These are phyloP conservation scores for Anguilla anguilla DNA, from an alignment of 2,797 vertebrate genomes.

Conservation along the genomic window DNA sequence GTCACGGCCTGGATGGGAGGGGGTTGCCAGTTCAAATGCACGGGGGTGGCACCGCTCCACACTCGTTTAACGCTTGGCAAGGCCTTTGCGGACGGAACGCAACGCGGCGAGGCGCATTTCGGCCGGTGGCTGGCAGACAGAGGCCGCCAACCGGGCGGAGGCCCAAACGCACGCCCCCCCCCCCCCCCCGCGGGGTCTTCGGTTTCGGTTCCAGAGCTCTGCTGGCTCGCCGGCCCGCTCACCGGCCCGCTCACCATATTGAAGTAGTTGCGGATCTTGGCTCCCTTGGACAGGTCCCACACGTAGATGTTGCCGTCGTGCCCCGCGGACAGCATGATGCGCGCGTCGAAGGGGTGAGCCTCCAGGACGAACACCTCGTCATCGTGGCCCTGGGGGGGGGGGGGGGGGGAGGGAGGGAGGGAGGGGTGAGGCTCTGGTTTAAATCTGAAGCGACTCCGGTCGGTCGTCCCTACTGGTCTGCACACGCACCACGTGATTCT, in stretches of 20 bases:
- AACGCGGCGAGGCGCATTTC: background rate
- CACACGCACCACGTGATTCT: background rate
- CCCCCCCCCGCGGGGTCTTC: background rate
- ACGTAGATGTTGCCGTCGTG: constrained; percentile 97
- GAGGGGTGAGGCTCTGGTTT: background rate
- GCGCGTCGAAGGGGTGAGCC: constrained; percentile 92
- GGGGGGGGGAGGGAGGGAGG: constrained; percentile 29
- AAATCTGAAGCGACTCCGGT: background rate
- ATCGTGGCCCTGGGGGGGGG: constrained; percentile 85
- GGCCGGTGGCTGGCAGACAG: too few species aligned
- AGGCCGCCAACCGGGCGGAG: too few species aligned
- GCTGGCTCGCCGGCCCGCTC: constrained; percentile 42
- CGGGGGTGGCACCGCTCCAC: too few species aligned
- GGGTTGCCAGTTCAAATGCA: background rate
- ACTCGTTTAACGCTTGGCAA: background rate
- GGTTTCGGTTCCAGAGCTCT: too few species aligned
- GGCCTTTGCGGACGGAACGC: background rate
- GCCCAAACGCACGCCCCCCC: background rate
- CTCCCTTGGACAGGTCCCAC: constrained; percentile 93
- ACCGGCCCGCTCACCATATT: constrained; percentile 87
- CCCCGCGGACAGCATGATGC: constrained; percentile 93
- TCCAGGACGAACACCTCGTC: constrained; percentile 97
- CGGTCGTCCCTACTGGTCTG: background rate
- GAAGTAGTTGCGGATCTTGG: constrained; percentile 96
- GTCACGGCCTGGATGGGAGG: too few species aligned